Evolutionary conservation across 64 coral and sea anemone genomes (phyloP), one percentile per base, ranked within the genome.

Genomic region (Trachythela sp.): DNA sequence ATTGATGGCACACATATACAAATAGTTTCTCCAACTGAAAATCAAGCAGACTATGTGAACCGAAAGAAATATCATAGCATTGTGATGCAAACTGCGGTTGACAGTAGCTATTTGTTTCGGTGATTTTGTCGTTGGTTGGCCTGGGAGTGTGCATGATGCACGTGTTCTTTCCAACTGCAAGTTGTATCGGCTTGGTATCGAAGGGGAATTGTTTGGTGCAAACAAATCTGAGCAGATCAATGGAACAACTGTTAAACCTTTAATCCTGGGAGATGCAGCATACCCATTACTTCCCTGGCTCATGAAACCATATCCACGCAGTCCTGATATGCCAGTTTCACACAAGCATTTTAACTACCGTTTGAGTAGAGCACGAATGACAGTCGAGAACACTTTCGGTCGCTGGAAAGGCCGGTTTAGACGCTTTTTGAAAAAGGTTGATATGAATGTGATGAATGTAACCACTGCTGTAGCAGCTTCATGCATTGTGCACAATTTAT

Each of bases 201-300:
- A 64, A 17, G 54, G 56, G 7, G 9, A 10, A 40, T 54, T 88
- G 38, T 10, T 88, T 0, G 33, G 10, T 26, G 86, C 31, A 39
- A 48, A 48, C 13, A 0, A 7, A 1, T 11, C 1, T 20, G 8
- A 59, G 18, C 8, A 29, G 54, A 15, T 88, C 18, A 88, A 88
- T n/a, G 86, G 20, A 68, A 11, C 13, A 24, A 39, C 1, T 6
- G 35, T 70, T 20, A 18, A 39, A 18, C 86, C 86, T 20, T 22
- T 88, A 36, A 18, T 88, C 32, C 36, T 88, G 4, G 86, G 86
- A 36, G 54, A 88, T 67, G 86, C 45, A 18, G 86, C 86, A 8
- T 88, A 88, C 9, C 86, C 56, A 36, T 67, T 88, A 36, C 52
- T 88, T 4, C 52, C 86, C 20, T 88, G 86, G 86, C 36, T 68